Base-by-base conservation (phyloP, 2,113 vertebrate species). In the Acanthisitta chloris region DNA sequence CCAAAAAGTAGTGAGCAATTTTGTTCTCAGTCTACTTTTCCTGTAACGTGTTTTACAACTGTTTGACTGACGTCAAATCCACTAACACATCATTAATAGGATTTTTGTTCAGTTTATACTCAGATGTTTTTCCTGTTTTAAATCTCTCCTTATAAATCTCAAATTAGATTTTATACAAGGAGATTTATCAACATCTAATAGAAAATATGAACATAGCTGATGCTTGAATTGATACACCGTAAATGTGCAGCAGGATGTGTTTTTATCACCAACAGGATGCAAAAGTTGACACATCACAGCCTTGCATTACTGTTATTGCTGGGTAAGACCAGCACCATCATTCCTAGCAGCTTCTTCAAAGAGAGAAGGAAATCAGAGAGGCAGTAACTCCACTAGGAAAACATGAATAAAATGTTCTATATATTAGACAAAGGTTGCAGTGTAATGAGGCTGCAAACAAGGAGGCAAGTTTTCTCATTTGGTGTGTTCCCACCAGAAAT, bases 71-170 rank as follows among this genome's bases (percentile, higher is more conserved):
- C 79, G 12, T 92, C 40, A 61, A 90, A 65, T 51, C 88, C 86
- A 93, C 25, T 57, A 92, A 76, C 94, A 95, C 88, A 80, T 94
- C 79, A 69, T 81, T 95, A 84, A 86, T 51, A 43, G 46, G 57
- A 55, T 49, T 94, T 85, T 42, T 49, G 19, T 46, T 81, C 73
- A 10, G 43, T 90, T 94, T 73, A 91, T 78, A 66, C 71, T 92
- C 73, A 61, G 70, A 77, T 78, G 46, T 64, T 91, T 86, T 93
- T 88, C 87, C 65, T 34, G 58, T 67, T 93, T 92, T 81, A 80
- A 86, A 86, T 91, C 67, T 76, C 90, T 89, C 86, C 67, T 83
- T 85, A 66, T 93, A 90, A 95, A 92, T 89, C 73, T 88, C 86
- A 79, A 95, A 93, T 90, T 87, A 85, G 43, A 54, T 94, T 96